Evolutionary conservation across 2,113 vertebrate genomes (phyloP).

Genomic region (Camarhynchus parvulus): DNA sequence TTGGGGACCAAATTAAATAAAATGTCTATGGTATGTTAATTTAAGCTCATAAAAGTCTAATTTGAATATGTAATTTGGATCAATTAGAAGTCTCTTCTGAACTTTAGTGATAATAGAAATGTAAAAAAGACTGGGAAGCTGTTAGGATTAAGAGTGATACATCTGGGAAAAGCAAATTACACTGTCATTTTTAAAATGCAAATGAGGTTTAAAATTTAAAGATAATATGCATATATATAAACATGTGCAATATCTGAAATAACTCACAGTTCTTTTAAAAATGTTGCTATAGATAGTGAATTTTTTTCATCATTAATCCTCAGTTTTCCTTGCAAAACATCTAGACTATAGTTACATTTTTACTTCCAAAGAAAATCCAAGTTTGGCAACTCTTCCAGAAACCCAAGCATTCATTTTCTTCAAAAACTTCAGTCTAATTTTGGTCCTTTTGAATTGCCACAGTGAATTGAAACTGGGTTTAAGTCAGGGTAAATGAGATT

Average conservation of each 20-base stretch:
- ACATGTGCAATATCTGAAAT: constrained; percentile 42
- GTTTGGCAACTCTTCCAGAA: background rate
- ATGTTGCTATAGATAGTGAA: background rate
- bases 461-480: background rate
- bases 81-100: constrained; percentile 73
- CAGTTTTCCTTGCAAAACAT: background rate
- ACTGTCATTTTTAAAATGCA: constrained; percentile 62
- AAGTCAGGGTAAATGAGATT: background rate
- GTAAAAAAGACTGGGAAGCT: constrained; percentile 56
- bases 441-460: background rate
- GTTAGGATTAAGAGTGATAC: constrained; percentile 71
- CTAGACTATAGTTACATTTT: background rate
- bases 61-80: constrained; percentile 76
- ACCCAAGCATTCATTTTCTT: background rate
- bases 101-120: constrained; percentile 76
- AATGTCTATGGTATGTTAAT: constrained; percentile 70
- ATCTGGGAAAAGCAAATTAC: constrained; percentile 65
- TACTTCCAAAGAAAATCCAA: background rate
- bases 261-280: background rate
- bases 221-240: constrained; percentile 63
- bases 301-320: constrained; percentile 13
- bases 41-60: constrained; percentile 72
- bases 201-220: constrained; percentile 69
- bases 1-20: constrained; percentile 68
- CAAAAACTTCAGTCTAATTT: background rate